Conservation (phyloP, 2,888 invertebrate species). For the Magallana nippona region DNA sequence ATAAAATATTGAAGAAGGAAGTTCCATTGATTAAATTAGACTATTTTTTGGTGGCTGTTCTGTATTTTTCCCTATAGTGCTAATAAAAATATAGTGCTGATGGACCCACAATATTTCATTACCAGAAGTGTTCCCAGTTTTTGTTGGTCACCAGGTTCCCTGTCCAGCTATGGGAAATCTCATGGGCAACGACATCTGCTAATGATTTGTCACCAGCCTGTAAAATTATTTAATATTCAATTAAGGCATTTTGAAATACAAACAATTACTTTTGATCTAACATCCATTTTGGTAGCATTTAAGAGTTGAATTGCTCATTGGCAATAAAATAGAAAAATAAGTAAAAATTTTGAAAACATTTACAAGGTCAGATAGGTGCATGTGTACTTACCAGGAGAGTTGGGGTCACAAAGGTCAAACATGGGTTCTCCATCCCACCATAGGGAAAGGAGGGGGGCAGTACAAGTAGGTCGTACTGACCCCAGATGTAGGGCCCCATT, state of each 20-base stretch:
- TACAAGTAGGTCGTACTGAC: constrained; percentile 91
- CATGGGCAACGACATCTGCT: constrained; percentile 94
- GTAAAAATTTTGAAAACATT: not conserved
- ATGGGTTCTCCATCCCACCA: constrained; percentile 99
- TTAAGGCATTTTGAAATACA: too few species aligned
- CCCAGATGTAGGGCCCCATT: constrained; percentile 95
- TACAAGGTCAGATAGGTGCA: not conserved
- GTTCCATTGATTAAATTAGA: too few species aligned
- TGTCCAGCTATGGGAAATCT: constrained; percentile 90
- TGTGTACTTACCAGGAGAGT: constrained; percentile 87
- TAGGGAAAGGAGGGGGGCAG: constrained; percentile 96
- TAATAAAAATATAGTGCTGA: too few species aligned
- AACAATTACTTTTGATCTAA: too few species aligned
- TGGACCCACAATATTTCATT: constrained; percentile 13
- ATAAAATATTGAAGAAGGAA: too few species aligned
- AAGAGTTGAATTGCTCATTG: too few species aligned
- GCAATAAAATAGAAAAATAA: not conserved
- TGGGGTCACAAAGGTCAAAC: constrained; percentile 96
- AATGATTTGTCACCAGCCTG: constrained; percentile 94
- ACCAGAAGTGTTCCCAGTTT: constrained; percentile 97
- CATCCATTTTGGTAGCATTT: too few species aligned
- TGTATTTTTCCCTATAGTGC: too few species aligned
- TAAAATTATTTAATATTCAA: not conserved
- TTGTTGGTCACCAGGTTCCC: constrained; percentile 95
- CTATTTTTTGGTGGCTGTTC: too few species aligned